phyloP scores from a whole-genome alignment of 2,797 vertebrate species.

The Acomys russatus region DNA sequence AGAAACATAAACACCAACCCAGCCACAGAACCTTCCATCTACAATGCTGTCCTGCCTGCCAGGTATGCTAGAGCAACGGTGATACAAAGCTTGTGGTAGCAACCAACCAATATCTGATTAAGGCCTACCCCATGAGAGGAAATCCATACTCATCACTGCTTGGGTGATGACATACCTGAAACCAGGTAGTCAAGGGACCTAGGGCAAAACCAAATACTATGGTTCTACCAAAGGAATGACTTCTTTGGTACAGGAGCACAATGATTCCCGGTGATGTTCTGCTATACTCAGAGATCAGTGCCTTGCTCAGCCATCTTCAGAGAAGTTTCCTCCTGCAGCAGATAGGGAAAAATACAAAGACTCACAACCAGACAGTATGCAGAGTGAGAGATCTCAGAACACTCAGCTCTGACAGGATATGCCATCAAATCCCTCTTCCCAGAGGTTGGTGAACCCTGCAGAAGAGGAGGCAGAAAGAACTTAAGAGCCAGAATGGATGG shows the following conservation, averaged over 20 bases:
- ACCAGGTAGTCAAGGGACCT: too few species aligned
- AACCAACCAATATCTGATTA: background rate
- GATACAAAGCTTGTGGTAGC: background rate
- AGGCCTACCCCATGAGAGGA: background rate
- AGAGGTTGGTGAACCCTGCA: background rate
- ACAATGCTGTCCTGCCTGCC: background rate
- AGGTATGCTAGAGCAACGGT: background rate
- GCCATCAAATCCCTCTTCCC: background rate
- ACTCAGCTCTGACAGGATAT: background rate
- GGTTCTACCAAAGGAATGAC: background rate
- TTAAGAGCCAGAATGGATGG: background rate
- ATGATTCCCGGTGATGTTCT: background rate
- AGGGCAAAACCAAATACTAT: background rate
- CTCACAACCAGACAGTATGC: background rate
- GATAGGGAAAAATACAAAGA: background rate
- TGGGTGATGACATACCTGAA: background rate
- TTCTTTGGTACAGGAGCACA: background rate
- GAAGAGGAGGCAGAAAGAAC: background rate
- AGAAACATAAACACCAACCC: background rate
- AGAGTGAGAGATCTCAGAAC: background rate
- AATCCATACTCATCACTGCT: background rate
- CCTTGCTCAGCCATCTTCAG: background rate
- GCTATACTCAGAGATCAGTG: background rate
- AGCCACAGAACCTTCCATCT: too few species aligned
- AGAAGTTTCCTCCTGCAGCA: background rate